phyloP scores from a whole-genome alignment of 2,113 vertebrate genomes.

The Miniopterus natalensis region DNA sequence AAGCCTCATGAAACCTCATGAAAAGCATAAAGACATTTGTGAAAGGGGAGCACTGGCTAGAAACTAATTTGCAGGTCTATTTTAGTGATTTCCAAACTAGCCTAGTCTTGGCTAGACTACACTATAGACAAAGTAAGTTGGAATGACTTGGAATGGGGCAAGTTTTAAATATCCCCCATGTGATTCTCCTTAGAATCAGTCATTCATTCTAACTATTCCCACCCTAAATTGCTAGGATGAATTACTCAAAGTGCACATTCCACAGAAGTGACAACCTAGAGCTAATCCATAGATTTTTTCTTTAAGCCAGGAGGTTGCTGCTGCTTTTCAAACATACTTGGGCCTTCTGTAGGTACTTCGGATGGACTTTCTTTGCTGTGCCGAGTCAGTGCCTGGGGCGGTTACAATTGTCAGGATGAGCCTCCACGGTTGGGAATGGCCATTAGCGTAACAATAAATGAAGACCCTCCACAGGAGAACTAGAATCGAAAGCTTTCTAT shows the following conservation, averaged over 20 bases:
- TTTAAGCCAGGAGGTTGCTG: not conserved
- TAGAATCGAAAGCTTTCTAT: not conserved
- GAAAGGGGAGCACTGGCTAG: constrained; percentile 46
- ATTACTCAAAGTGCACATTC: not conserved
- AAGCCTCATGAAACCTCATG: not conserved
- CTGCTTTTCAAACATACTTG: not conserved
- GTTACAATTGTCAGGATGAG: not conserved
- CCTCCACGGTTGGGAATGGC: not conserved
- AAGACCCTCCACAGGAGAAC: not conserved
- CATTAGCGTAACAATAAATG: not conserved
- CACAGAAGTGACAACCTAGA: not conserved
- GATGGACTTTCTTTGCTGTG: not conserved
- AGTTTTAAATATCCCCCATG: not conserved
- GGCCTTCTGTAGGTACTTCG: not conserved
- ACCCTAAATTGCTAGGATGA: not conserved
- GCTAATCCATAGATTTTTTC: not conserved
- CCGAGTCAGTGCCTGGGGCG: not conserved
- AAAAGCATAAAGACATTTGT: not conserved
- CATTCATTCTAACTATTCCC: not conserved
- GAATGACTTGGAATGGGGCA: not conserved
- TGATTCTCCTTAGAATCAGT: not conserved
- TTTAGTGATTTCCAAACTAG: not conserved
- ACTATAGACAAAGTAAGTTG: not conserved
- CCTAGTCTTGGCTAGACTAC: not conserved
- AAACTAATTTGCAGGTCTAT: constrained; percentile 38